Evolutionary conservation across 1,140 invertebrate genomes (phyloP), one percentile per base, ranked within the genome.

Genomic region (Cherax destructor): DNA sequence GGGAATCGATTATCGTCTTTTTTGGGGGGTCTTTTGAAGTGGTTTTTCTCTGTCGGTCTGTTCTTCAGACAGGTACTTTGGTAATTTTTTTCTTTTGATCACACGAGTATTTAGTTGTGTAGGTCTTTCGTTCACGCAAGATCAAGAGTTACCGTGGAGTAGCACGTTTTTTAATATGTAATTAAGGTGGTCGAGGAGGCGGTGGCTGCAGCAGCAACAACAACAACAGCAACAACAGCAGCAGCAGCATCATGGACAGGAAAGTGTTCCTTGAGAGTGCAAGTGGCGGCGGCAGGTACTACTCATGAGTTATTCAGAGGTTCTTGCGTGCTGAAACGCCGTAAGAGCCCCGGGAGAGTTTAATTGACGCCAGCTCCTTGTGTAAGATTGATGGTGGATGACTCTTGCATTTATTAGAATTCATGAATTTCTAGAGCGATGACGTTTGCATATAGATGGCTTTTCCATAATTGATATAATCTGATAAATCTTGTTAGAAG

Each of bases 391-490:
- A 83, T 83, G 59, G 61, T 47, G 59, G 59, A 83, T 41, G 81
- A 83, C 81, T 59, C 81, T 21, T 30, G 81, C 81, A 83, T 83
- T 41, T 83, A 83, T 83, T 83, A 83, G 81, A 83, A 83, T 83
- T 83, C 81, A 83, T 83, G 81, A 83, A 83, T 83, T 83, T 83
- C 81, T 69, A 83, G 59, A 83, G 59, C 81, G 81, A 69, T 83
- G 81, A 83, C 81, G 59, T 83, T 83, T 83, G 81, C 81, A 83
- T 83, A 83, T 83, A 83, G 81, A 83, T 83, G 59, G 81, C 81
- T 83, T 83, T 61, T 83, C 81, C 81, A 83, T 83, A 83, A 83
- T 83, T 83, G 81, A 83, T 83, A 83, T 83, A 83, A 83, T 83
- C 81, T 30, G 81, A 83, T 83, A 83, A 83, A 83, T 83, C 59